Conservation (phyloP, 2,888 invertebrate species). For the Cephus rjabovi region DNA sequence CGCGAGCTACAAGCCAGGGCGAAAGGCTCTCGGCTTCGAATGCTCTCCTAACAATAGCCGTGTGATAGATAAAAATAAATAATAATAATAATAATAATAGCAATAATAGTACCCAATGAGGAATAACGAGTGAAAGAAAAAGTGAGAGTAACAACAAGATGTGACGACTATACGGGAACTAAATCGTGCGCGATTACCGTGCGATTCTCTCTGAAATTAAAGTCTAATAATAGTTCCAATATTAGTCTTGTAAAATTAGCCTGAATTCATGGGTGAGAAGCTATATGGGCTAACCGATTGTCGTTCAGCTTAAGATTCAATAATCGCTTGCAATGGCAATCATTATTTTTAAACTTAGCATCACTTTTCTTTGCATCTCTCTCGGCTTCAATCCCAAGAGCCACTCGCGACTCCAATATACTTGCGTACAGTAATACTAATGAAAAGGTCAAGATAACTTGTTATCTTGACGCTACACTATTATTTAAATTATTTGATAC, state of each 20-base stretch:
- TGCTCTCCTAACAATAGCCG: background rate
- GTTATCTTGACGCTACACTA: background rate
- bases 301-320: background rate
- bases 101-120: background rate
- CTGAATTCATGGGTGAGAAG: background rate
- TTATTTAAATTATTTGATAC: background rate
- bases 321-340: background rate
- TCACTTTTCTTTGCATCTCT: background rate
- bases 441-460: background rate
- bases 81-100: background rate
- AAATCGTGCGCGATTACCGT: background rate
- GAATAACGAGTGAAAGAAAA: background rate
- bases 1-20: background rate
- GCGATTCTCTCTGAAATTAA: background rate
- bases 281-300: background rate
- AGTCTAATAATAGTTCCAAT: background rate
- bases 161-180: background rate
- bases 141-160: background rate
- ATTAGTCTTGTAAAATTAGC: background rate
- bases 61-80: background rate
- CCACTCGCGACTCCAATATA: background rate
- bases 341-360: background rate
- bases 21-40: background rate
- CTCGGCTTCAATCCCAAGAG: background rate
- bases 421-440: background rate